Conservation (phyloP, 2,113 vertebrate species). For the Plectropomus leopardus region DNA sequence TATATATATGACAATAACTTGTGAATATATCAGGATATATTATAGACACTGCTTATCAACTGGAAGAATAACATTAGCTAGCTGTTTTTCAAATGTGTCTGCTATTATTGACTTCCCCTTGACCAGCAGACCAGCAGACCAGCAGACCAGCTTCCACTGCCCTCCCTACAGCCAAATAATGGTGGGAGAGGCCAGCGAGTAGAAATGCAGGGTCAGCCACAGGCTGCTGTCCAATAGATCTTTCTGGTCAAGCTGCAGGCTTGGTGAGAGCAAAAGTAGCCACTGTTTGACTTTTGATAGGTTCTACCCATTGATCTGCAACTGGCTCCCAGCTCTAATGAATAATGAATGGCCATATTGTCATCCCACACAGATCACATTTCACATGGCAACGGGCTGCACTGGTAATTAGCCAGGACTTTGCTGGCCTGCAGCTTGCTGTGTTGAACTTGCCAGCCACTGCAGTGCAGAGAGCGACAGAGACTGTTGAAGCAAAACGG, state of each 20-base stretch:
- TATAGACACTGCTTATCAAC: not conserved
- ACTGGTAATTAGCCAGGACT: slow-evolving; percentile 76
- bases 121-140: slow-evolving; percentile 28
- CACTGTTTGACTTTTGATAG: slow-evolving; percentile 77
- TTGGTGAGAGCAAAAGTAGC: slow-evolving; percentile 40
- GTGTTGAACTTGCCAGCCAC: slow-evolving; percentile 47
- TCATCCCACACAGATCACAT: slow-evolving; percentile 80
- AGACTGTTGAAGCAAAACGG: slow-evolving; percentile 14
- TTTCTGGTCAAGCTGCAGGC: slow-evolving; percentile 51
- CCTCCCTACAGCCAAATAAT: slow-evolving; percentile 14
- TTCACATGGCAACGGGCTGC: slow-evolving; percentile 77
- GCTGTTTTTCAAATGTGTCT: slow-evolving; percentile 14
- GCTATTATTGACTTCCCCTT: slow-evolving; percentile 22
- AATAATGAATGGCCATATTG: slow-evolving; percentile 86
- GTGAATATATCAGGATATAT: not conserved
- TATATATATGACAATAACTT: not conserved
- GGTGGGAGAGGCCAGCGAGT: not conserved
- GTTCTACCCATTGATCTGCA: slow-evolving; percentile 76
- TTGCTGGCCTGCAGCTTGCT: slow-evolving; percentile 48
- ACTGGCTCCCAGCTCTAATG: slow-evolving; percentile 73
- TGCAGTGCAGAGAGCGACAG: slow-evolving; percentile 31
- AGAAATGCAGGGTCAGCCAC: slow-evolving; percentile 14
- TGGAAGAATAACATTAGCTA: not conserved
- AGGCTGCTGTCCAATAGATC: slow-evolving; percentile 44
- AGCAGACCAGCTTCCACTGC: not conserved